A percentile compares a stretch with the other conserved stretches of the same genome.
phyloP scores from a whole-genome alignment of 2,888 invertebrate genomes.

The Hirudinaria manillensis region DNA sequence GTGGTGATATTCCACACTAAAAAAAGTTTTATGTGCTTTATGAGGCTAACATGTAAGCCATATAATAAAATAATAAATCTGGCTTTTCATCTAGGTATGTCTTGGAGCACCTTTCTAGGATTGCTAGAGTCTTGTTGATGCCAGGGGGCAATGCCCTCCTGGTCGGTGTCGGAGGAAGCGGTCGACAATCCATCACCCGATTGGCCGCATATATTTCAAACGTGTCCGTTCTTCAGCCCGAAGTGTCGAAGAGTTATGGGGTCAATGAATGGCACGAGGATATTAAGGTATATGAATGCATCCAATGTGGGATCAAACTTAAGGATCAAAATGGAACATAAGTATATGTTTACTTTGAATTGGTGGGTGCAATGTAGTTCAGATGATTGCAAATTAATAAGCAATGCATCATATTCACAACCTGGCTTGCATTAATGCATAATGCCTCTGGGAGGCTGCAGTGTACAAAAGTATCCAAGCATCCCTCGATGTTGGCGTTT shows the following conservation, averaged over 20 bases:
- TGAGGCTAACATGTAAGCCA: too few species aligned
- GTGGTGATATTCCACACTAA: too few species aligned
- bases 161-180: slow-evolving; percentile 78
- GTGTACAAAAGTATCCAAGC: too few species aligned
- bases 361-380: not conserved
- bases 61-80: too few species aligned
- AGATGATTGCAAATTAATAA: too few species aligned
- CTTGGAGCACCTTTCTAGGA: slow-evolving; percentile 73
- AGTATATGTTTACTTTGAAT: not conserved
- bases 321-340: not conserved
- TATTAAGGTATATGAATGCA: slow-evolving; percentile 60
- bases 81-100: slow-evolving; percentile 63
- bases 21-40: too few species aligned
- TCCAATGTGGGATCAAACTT: not conserved
- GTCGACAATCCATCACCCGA: slow-evolving; percentile 72
- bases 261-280: slow-evolving; percentile 75
- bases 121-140: slow-evolving; percentile 70
- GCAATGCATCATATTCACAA: too few species aligned
- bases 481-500: too few species aligned
- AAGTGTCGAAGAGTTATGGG: slow-evolving; percentile 73
- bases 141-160: slow-evolving; percentile 73
- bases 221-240: slow-evolving; percentile 70
- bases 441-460: too few species aligned
- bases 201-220: slow-evolving; percentile 70
- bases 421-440: too few species aligned